phyloP scores from a whole-genome alignment of 2,797 vertebrate species.

The Scarus forsteni region DNA sequence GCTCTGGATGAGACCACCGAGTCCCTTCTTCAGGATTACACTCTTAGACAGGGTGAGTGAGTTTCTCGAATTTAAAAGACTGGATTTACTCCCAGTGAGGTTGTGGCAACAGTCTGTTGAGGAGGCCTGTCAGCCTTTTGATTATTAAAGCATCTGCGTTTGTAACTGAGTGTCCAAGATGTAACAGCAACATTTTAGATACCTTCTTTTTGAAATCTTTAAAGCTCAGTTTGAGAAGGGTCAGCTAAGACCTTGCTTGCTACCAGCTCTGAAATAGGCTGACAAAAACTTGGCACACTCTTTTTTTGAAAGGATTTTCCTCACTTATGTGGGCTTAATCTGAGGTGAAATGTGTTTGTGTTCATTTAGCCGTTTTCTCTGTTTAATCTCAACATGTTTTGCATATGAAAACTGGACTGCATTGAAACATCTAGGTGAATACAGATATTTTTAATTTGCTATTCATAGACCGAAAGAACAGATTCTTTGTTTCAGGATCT shows the following conservation, averaged over 20 bases:
- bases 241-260: background rate
- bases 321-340: constrained; percentile 1
- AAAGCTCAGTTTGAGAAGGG: background rate
- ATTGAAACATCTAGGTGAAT: background rate
- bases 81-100: background rate
- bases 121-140: background rate
- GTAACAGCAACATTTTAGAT: background rate
- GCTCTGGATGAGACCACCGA: constrained; percentile 91
- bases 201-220: background rate
- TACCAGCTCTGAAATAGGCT: background rate
- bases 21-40: constrained; percentile 86
- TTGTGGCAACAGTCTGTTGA: background rate
- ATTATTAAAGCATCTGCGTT: background rate
- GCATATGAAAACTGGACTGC: background rate
- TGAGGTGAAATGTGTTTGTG: background rate
- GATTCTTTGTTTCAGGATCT: background rate
- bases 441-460: background rate
- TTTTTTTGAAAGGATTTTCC: constrained; percentile 1
- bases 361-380: background rate
- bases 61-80: background rate
- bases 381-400: background rate
- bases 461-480: fast-evolving
- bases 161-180: background rate
- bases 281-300: background rate
- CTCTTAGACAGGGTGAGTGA: constrained; percentile 83